Percentiles rank a stretch among this genome's conserved stretches.
These are phyloP conservation scores for Falco columbarius DNA, from an alignment of 2,797 vertebrate genomes.

Conservation along the genomic window DNA sequence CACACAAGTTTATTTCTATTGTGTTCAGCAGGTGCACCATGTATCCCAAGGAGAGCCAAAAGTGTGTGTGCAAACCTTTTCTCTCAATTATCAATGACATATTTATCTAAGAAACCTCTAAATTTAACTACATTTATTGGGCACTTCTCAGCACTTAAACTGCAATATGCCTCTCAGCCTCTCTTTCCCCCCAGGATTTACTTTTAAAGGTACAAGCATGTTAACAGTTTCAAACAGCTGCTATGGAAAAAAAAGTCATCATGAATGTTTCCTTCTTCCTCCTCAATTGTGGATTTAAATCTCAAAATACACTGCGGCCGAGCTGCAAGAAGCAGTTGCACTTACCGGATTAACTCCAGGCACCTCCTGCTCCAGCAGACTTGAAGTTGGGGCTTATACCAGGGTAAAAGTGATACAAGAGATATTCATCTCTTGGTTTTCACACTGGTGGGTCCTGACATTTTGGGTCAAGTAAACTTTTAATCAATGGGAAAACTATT, in stretches of 20 bases:
- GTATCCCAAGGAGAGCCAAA: not conserved
- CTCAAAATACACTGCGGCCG: conserved; percentile 43
- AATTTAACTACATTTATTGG: not conserved
- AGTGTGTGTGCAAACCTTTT: not conserved
- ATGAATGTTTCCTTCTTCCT: conserved; percentile 37
- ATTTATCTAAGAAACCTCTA: conserved; percentile 7
- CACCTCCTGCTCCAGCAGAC: conserved; percentile 31
- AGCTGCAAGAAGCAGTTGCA: conserved; percentile 44
- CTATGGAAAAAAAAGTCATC: conserved; percentile 42
- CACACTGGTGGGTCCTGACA: conserved; percentile 42
- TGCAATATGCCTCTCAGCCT: not conserved
- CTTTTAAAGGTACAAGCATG: conserved; percentile 31
- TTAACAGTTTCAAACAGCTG: conserved; percentile 58
- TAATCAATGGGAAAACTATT: conserved; percentile 43
- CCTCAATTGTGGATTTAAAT: conserved; percentile 35
- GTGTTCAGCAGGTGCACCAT: not conserved
- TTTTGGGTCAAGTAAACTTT: conserved; percentile 48
- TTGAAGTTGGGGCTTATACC: not conserved
- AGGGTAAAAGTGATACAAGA: conserved; percentile 58
- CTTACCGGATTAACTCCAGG: conserved; percentile 61
- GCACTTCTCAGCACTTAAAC: not conserved
- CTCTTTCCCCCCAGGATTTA: not conserved
- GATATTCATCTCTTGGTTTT: conserved; percentile 36
- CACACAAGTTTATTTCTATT: not conserved
- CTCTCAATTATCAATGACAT: not conserved